Base-by-base conservation (phyloP, 2,113 vertebrate species). In the Bambusicola thoracicus region DNA sequence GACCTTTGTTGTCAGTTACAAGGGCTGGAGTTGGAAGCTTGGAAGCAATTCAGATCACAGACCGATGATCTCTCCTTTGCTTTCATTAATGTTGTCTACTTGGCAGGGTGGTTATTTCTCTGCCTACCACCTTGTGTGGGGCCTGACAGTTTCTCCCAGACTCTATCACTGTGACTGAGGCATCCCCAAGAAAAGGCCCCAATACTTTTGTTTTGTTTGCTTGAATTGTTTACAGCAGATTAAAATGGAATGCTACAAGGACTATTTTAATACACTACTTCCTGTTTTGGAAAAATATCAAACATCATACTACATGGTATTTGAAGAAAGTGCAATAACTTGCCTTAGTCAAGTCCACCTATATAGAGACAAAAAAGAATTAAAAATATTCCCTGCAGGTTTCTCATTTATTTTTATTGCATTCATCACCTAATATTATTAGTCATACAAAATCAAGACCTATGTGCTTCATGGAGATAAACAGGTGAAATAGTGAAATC, bases 61-160 rank as follows among this genome's bases (percentile, higher is more conserved):
- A 40, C 29, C 12, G 34, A 62, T 0, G 3, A 5, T 58, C 82
- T 67, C 13, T 84, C 4, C 25, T 58, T 40, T 38, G 5, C 21
- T 36, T 41, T 11, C 17, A 18, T 12, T 10, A 12, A 16, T 0
- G 0, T 25, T 27, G 4, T 4, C 63, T 84, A 44, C 13, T 36
- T 66, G 30, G 29, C 55, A 77, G 10, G 2, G 5, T 10, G 1
- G 6, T 44, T 16, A 36, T 67, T 69, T 62, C 32, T 11, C 27
- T 53, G 43, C 15, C 36, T n/a, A 43, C 2, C 13, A 56, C 78
- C 41, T 48, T 48, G 78, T 15, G 22, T 75, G 56, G 62, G 61
- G 18, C 13, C 32, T 58, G 36, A 55, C 21, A 22, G 46, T 22
- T 5, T 10, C 44, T 63, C 51, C 7, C 11, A 38, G 14, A 21